Conservation (phyloP, 2,888 invertebrate genomes). For the Drosophila anomalata region DNA sequence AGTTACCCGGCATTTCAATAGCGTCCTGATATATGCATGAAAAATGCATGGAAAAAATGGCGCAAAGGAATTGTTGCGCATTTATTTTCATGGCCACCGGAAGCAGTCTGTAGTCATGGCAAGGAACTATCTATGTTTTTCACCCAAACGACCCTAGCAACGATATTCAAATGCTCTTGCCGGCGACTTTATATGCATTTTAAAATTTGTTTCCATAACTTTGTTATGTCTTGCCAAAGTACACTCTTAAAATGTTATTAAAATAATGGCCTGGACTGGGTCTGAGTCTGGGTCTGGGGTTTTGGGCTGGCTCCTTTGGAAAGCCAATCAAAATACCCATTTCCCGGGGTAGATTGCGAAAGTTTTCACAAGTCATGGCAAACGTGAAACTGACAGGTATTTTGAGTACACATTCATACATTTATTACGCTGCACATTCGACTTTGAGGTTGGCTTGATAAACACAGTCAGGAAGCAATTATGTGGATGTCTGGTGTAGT, state of each 20-base stretch:
- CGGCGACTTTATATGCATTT: slow-evolving; percentile 8
- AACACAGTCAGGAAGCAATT: slow-evolving; percentile 57
- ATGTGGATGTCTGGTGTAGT: slow-evolving; percentile 36
- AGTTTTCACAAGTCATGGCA: slow-evolving; percentile 23
- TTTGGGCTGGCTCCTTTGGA: neutral
- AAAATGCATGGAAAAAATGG: slow-evolving; percentile 24
- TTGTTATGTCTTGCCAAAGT: slow-evolving; percentile 6
- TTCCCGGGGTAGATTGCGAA: slow-evolving; percentile 15
- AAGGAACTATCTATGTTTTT: neutral
- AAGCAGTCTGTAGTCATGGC: slow-evolving; percentile 4
- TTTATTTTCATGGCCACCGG: slow-evolving; percentile 29
- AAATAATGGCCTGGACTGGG: slow-evolving; percentile 10
- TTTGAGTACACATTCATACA: slow-evolving; percentile 18
- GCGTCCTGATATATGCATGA: slow-evolving; percentile 35
- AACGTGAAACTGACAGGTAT: slow-evolving; percentile 23
- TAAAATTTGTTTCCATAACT: slow-evolving; percentile 11
- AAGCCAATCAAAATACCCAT: slow-evolving; percentile 29
- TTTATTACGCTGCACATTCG: slow-evolving; percentile 21
- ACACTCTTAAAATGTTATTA: slow-evolving; percentile 5
- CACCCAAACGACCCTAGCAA: neutral
- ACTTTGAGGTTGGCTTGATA: slow-evolving; percentile 37
- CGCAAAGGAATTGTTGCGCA: slow-evolving; percentile 30
- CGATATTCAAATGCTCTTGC: slow-evolving; percentile 12
- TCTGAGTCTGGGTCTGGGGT: neutral
- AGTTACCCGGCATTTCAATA: slow-evolving; percentile 23